Percentiles rank a stretch among this genome's conserved stretches.
Conservation (phyloP, 2,888 invertebrate species). For the Zygothrica quintamaculata region DNA sequence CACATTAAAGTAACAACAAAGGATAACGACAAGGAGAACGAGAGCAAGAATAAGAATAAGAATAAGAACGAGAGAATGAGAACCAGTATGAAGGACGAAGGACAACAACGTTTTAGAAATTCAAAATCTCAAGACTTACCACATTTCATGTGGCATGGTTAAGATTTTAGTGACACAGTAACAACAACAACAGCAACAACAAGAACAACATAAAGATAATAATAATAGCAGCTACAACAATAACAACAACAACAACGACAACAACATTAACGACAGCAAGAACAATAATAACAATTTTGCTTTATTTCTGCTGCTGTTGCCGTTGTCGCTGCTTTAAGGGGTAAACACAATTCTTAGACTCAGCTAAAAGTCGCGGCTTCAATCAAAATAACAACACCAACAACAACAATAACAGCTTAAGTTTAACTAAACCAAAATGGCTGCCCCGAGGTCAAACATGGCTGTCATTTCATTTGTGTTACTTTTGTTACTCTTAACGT, state of each 20-base stretch:
- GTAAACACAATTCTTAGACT: conserved; percentile 61
- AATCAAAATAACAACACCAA: conserved; percentile 43
- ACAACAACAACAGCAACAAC: conserved; percentile 15
- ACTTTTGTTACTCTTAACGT: no score
- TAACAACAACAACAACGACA: conserved; percentile 8
- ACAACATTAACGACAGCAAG: no score
- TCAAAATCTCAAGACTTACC: conserved; percentile 42
- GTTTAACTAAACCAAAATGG: conserved; percentile 59
- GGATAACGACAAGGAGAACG: conserved; percentile 25
- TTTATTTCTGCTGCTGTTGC: conserved; percentile 28
- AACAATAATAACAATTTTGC: conserved; percentile 12
- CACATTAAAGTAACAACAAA: conserved; percentile 19
- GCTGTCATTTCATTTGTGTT: conserved; percentile 21
- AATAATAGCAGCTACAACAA: no score
- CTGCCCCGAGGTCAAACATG: conserved; percentile 65
- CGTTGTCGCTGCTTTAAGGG: conserved; percentile 40
- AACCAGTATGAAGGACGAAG: no score
- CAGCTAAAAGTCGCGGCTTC: conserved; percentile 57
- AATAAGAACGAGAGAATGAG: no score
- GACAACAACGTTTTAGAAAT: conserved; percentile 63
- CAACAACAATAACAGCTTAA: conserved; percentile 20
- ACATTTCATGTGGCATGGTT: conserved; percentile 72
- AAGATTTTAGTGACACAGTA: conserved; percentile 69
- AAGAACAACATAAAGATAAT: conserved; percentile 12
- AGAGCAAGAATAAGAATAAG: conserved; percentile 33